phyloP scores from a whole-genome alignment of 2,113 vertebrate genomes.

The Rhinolophus sinicus region DNA sequence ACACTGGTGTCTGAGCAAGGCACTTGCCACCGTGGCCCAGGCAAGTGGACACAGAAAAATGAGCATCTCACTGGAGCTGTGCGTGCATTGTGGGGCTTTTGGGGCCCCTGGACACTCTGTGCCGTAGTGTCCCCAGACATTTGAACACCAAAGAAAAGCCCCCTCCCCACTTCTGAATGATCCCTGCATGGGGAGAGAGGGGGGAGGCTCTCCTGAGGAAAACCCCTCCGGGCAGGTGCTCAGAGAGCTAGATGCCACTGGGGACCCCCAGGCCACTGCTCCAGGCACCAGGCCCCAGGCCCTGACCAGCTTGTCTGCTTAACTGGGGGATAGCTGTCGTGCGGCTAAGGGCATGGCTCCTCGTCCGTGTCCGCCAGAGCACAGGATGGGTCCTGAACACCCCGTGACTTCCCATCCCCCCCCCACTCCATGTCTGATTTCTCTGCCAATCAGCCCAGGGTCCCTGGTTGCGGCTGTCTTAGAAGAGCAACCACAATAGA shows the following conservation, averaged over 20 bases:
- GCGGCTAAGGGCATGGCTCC: rapidly evolving
- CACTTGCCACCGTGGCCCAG: neutral
- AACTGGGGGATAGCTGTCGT: rapidly evolving
- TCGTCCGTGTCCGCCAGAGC: rapidly evolving
- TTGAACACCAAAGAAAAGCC: neutral
- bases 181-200: neutral
- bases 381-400: neutral
- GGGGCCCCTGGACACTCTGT: no score
- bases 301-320: neutral
- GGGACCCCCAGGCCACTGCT: neutral
- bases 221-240: neutral
- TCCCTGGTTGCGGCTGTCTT: neutral
- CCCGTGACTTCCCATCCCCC: rapidly evolving
- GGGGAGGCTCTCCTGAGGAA: neutral
- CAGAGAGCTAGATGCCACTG: neutral
- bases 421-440: neutral
- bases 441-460: neutral
- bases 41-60: neutral
- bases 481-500: neutral
- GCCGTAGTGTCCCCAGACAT: neutral
- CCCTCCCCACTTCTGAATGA: neutral
- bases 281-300: neutral
- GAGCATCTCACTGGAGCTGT: no score
- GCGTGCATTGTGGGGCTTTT: rapidly evolving
- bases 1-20: neutral